phyloP scores from a whole-genome alignment of 2,888 invertebrate genomes.

The Cantharis nigra region DNA sequence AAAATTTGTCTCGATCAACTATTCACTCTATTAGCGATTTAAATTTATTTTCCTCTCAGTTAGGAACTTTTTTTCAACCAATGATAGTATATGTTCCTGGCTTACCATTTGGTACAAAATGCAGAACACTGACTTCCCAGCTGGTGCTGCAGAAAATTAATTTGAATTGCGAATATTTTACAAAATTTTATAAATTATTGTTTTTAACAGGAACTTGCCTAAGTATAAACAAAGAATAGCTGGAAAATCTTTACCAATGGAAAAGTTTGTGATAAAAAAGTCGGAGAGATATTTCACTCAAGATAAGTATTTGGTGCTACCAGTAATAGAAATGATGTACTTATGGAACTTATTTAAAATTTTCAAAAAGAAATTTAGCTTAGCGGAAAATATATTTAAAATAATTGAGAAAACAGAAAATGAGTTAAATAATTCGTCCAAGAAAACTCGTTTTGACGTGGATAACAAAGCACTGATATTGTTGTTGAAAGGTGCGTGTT shows the following conservation, averaged over 20 bases:
- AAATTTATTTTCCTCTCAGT: no score
- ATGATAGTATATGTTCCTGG: no score
- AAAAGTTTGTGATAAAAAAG: slow-evolving; percentile 92
- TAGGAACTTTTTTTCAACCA: no score
- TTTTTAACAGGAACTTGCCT: slow-evolving; percentile 69
- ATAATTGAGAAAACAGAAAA: slow-evolving; percentile 62
- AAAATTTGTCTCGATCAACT: no score
- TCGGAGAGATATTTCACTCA: slow-evolving; percentile 79
- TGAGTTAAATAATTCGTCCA: slow-evolving; percentile 44
- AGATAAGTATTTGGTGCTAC: slow-evolving; percentile 73
- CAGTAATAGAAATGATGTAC: slow-evolving; percentile 86
- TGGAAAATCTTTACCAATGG: slow-evolving; percentile 95
- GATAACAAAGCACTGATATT: slow-evolving; percentile 79
- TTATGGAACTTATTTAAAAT: slow-evolving; percentile 92
- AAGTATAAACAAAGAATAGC: slow-evolving; percentile 86
- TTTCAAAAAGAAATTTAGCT: slow-evolving; percentile 70
- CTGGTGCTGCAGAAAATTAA: no score
- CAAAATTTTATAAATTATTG: not conserved
- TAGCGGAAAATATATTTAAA: slow-evolving; percentile 66
- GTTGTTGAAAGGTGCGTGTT: slow-evolving; percentile 81
- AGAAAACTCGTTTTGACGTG: slow-evolving; percentile 59
- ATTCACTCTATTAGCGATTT: no score
- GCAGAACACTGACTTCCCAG: no score
- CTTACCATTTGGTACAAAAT: no score
- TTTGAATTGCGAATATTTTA: not conserved